Evolutionary conservation across 2,113 vertebrate species (phyloP).

Genomic region (Nesoenas mayeri): DNA sequence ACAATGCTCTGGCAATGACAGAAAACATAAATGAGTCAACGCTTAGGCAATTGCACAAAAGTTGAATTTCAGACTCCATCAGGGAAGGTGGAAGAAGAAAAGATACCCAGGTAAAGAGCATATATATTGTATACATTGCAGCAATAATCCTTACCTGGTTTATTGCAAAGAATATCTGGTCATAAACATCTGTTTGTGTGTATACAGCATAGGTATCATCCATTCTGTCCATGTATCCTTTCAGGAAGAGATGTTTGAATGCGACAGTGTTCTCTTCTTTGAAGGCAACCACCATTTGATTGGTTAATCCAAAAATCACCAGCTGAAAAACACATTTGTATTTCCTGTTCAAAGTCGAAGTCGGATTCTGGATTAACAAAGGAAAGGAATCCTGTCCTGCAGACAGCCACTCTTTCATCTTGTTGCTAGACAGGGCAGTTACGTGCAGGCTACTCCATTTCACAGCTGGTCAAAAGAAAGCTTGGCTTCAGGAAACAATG

Average conservation of each 20-base stretch:
- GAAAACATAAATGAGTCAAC: background rate
- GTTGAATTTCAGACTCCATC: background rate
- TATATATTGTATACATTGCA: background rate
- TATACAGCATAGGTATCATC: conserved; percentile 85
- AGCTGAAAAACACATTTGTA: conserved; percentile 76
- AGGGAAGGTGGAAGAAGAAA: background rate
- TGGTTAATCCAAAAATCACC: conserved; percentile 93
- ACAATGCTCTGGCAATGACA: background rate
- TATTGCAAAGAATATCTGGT: conserved; percentile 85
- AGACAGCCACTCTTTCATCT: background rate
- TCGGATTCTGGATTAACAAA: background rate
- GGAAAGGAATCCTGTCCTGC: background rate
- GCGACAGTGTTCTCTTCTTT: conserved; percentile 90
- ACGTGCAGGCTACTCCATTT: background rate
- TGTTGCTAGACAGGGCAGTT: background rate
- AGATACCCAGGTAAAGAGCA: background rate
- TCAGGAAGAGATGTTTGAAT: conserved; percentile 93
- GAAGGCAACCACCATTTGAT: conserved; percentile 96
- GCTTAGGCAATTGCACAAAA: background rate
- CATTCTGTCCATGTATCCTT: conserved; percentile 82
- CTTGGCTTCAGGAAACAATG: background rate
- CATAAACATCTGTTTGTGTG: conserved; percentile 84
- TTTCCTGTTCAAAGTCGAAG: background rate
- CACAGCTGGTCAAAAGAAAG: background rate
- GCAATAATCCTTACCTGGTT: conserved; percentile 73